Evolutionary conservation across 1,140 invertebrate genomes (phyloP), one percentile per base, ranked within the genome.

Genomic region (Temnothorax longispinosus): DNA sequence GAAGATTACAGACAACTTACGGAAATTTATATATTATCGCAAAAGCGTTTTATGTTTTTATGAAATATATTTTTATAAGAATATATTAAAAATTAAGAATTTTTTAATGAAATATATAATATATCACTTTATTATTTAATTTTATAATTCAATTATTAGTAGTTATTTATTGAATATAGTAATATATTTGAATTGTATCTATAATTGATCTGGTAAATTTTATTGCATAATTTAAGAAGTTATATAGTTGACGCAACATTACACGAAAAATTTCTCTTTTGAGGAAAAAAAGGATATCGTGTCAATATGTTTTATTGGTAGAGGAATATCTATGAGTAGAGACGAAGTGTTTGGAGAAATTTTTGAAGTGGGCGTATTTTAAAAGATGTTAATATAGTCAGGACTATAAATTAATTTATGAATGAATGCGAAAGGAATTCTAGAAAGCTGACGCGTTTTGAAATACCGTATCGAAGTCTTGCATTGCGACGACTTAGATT

Each of bases 271-370:
- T 80, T 41, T 80, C 44, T 80, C n/a, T 8, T 50, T 44, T 15
- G 10, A 52, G 18, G 13, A 50, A 7, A 80, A 67, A 50, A 21
- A 32, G 13, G 13, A 80, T 52, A 67, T 65, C 11, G 38, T 13
- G 32, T 64, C 10, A 15, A 11, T 78, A 47, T n/a, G 5, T 64
- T 78, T 35, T 65, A 8, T 35, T 18, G 1, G 8, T 21, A 38
- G 0, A 41, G 15, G 15, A 27, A 77, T 18, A 50, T 65, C 1
- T 35, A 13, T 50, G n/a, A 38, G 47, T 41, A 41, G 44, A 54
- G 11, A n/a, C 7, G 1, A 67, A 38, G n/a, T 41, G 44, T 80
- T 67, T 80, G n/a, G 47, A 54, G 35, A 80, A 35, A 80, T 80
- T 80, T 67, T 80, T 54, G 0, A 67, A 27, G 58, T 52, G n/a